phyloP scores from a whole-genome alignment of 2,113 vertebrate species.

The Clarias magur region DNA sequence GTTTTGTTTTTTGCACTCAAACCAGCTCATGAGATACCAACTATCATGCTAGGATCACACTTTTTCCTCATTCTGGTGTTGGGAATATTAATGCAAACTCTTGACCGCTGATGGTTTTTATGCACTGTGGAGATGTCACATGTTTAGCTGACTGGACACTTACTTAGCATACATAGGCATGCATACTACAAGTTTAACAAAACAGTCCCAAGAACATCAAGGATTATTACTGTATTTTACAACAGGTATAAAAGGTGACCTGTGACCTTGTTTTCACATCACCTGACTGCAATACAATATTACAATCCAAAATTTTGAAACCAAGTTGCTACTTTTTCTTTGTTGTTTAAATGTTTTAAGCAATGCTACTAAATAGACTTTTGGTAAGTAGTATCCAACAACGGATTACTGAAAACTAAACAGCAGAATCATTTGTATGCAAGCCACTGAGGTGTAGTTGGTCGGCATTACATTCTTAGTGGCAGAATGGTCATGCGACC shows the following conservation, averaged over 20 bases:
- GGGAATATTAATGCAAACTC: too few relatives aligned
- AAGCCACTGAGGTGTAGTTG: neutral
- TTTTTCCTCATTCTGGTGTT: too few relatives aligned
- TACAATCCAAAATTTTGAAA: neutral
- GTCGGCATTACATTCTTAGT: neutral
- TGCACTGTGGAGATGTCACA: too few relatives aligned
- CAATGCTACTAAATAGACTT: neutral
- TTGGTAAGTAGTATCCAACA: neutral
- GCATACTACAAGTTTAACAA: neutral
- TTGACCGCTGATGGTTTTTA: too few relatives aligned
- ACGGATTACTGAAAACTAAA: neutral
- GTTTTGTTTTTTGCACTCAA: too few relatives aligned
- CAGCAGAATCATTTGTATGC: neutral
- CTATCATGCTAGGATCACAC: too few relatives aligned
- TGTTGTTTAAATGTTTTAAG: neutral
- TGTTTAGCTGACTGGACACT: too few relatives aligned
- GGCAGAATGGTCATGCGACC: neutral
- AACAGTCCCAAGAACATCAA: neutral
- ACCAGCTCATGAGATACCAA: too few relatives aligned
- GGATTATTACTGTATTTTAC: neutral
- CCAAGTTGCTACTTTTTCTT: neutral
- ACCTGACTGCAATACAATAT: neutral
- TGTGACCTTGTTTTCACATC: neutral
- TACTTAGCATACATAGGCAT: too few relatives aligned
- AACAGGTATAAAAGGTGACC: neutral